phyloP scores from a whole-genome alignment of 2,888 invertebrate species.

The Ephialtes manifestator region DNA sequence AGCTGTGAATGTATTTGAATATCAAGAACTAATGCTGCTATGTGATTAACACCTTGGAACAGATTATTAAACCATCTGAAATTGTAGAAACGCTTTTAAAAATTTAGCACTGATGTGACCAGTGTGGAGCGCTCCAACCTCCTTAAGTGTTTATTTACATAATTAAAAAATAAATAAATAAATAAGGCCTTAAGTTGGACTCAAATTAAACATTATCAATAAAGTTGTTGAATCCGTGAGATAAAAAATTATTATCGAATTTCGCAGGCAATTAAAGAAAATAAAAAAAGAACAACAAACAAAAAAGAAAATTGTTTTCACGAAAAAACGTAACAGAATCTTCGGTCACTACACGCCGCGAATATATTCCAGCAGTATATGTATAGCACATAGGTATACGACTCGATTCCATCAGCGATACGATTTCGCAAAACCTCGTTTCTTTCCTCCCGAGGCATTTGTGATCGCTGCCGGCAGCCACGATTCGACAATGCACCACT shows the following conservation, averaged over 20 bases:
- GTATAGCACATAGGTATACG: conserved; percentile 4
- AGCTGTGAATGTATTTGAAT: no score
- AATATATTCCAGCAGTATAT: neutral
- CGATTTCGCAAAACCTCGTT: conserved; percentile 73
- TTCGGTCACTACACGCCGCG: neutral
- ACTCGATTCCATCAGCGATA: conserved; percentile 76
- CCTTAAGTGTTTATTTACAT: no score
- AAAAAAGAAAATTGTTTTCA: neutral
- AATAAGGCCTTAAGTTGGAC: no score
- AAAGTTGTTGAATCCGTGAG: neutral
- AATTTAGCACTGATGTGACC: no score
- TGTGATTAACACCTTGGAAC: no score
- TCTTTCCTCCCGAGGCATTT: conserved; percentile 17
- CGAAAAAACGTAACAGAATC: neutral
- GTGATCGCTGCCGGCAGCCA: neutral
- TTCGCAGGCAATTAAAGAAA: neutral
- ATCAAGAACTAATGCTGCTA: no score
- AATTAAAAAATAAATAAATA: no score
- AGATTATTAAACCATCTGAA: no score
- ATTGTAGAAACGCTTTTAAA: no score
- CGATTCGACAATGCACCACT: conserved; percentile 21
- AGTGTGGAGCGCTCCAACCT: no score
- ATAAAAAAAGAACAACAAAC: neutral
- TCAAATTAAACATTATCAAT: no score
- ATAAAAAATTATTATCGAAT: neutral